These are phyloP conservation scores for Neodon shergylaensis DNA, from an alignment of 2,113 vertebrate genomes.

Conservation along the genomic window DNA sequence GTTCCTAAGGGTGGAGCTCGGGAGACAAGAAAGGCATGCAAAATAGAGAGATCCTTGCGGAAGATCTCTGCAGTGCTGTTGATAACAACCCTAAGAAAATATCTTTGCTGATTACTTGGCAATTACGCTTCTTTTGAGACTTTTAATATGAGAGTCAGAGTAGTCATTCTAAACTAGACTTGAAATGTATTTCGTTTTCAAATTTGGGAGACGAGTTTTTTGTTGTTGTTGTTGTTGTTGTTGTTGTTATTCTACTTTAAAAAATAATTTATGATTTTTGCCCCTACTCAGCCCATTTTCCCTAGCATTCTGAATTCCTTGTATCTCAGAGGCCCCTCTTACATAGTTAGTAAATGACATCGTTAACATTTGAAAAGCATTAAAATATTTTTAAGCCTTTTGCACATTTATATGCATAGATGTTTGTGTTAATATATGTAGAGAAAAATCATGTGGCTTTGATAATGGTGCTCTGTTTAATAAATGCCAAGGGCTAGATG, in stretches of 20 bases:
- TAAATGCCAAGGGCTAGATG: not conserved
- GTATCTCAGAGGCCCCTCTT: slow-evolving; percentile 51
- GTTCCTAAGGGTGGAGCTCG: slow-evolving; percentile 86
- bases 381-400: slow-evolving; percentile 1
- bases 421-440: slow-evolving; percentile 52
- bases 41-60: slow-evolving; percentile 22
- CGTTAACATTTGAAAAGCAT: slow-evolving; percentile 60
- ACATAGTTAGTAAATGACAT: slow-evolving; percentile 29
- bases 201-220: slow-evolving; percentile 54
- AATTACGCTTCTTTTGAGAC: slow-evolving; percentile 42
- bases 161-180: slow-evolving; percentile 49
- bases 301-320: slow-evolving; percentile 38
- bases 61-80: slow-evolving; percentile 50
- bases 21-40: slow-evolving; percentile 79
- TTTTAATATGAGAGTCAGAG: slow-evolving; percentile 35
- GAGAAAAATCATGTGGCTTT: not conserved
- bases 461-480: slow-evolving; percentile 26
- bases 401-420: slow-evolving; percentile 47
- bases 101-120: not conserved
- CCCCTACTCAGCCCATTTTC: too few relatives aligned
- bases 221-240: slow-evolving; percentile 52
- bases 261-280: slow-evolving; percentile 1
- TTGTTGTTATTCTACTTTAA: slow-evolving; percentile 63
- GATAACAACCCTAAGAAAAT: slow-evolving; percentile 54
- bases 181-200: slow-evolving; percentile 46